These are phyloP conservation scores for Apocheima hispidaria DNA, from an alignment of 2,888 invertebrate genomes.

Conservation along the genomic window DNA sequence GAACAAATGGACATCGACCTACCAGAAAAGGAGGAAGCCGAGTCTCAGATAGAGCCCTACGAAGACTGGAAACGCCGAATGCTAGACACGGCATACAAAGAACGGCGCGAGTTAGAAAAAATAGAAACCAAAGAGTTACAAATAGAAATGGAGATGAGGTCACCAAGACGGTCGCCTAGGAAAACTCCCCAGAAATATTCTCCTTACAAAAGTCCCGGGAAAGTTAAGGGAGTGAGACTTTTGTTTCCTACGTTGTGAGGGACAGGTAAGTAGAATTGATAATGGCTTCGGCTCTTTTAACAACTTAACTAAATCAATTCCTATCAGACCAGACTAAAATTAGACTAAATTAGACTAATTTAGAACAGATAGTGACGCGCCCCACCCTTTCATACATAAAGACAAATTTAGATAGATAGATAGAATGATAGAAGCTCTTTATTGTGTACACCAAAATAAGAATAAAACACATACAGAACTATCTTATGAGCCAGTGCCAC, in stretches of 20 bases:
- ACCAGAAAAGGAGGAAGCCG: slow-evolving; percentile 49
- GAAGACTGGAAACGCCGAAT: slow-evolving; percentile 88
- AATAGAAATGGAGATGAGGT: slow-evolving; percentile 30
- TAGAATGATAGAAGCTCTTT: no score
- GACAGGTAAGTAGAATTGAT: no score
- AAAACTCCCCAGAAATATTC: slow-evolving; percentile 71
- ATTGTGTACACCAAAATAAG: no score
- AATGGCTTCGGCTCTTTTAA: no score
- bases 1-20: slow-evolving; percentile 63
- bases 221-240: slow-evolving; percentile 63
- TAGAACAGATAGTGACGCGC: no score
- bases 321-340: no score
- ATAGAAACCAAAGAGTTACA: slow-evolving; percentile 26
- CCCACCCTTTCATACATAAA: no score
- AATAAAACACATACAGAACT: no score
- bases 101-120: slow-evolving; percentile 57
- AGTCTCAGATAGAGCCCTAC: slow-evolving; percentile 83
- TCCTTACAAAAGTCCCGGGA: slow-evolving; percentile 65
- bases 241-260: slow-evolving; percentile 65
- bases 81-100: slow-evolving; percentile 78
- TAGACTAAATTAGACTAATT: no score
- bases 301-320: no score
- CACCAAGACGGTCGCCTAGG: slow-evolving; percentile 68
- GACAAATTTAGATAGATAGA: no score
- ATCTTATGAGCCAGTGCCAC: no score